Conservation (phyloP, 2,113 vertebrate genomes). For the Solea solea region DNA sequence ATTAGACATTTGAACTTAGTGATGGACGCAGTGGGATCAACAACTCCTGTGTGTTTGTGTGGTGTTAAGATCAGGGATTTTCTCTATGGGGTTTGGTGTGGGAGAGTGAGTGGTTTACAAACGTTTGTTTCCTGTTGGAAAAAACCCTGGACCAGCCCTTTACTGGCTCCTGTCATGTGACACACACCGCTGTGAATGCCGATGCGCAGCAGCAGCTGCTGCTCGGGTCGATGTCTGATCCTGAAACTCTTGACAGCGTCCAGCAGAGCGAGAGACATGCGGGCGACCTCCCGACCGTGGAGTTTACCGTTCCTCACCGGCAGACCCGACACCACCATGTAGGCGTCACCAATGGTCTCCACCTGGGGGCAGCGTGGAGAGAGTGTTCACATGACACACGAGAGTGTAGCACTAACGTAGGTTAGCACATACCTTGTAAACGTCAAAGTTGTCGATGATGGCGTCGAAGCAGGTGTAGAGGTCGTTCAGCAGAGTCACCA, state of each 20-base stretch:
- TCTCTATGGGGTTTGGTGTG: not conserved
- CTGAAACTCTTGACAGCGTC: constrained; percentile 89
- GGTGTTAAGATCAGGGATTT: not conserved
- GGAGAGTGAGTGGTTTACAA: too few species aligned
- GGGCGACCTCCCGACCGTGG: constrained; percentile 87
- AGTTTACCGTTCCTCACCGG: constrained; percentile 89
- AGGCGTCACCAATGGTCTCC: constrained; percentile 95
- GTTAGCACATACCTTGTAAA: constrained; percentile 87
- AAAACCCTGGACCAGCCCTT: too few species aligned
- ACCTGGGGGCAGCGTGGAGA: constrained; percentile 77
- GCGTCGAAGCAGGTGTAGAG: constrained; percentile 95
- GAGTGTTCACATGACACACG: too few species aligned
- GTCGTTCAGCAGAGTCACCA: constrained; percentile 91
- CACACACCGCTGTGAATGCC: constrained; percentile 89
- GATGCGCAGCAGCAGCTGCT: constrained; percentile 88
- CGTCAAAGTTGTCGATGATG: constrained; percentile 96
- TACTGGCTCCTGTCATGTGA: not conserved
- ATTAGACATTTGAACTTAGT: too few species aligned
- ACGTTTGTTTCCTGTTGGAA: too few species aligned
- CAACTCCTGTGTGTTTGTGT: not conserved
- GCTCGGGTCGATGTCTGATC: constrained; percentile 87
- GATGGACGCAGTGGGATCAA: not conserved
- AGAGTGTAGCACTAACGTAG: too few species aligned
- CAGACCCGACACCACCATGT: constrained; percentile 96
- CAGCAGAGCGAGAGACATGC: constrained; percentile 92